Conservation (phyloP, 2,797 vertebrate genomes). For the Tragopan temminckii region DNA sequence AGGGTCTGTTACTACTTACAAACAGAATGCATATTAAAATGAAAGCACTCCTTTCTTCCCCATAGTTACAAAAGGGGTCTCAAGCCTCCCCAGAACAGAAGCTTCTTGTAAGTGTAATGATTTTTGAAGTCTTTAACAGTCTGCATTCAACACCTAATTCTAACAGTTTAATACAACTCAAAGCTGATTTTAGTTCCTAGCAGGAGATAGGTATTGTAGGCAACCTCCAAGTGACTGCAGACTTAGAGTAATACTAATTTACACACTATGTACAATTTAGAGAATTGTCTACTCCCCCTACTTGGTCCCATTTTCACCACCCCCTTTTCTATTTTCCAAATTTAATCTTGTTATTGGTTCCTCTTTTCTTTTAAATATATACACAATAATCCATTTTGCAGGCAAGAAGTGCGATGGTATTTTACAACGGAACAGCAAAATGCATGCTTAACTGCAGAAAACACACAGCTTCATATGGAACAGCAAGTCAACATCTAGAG, state of each 20-base stretch:
- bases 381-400: conserved; percentile 78
- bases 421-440: conserved; percentile 83
- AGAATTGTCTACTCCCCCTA: conserved; percentile 68
- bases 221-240: conserved; percentile 82
- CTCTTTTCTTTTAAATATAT: conserved; percentile 80
- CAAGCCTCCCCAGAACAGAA: conserved; percentile 83
- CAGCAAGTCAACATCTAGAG: conserved; percentile 81
- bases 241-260: conserved; percentile 83
- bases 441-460: conserved; percentile 86
- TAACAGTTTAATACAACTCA: conserved; percentile 81
- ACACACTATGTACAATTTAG: conserved; percentile 87
- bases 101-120: conserved; percentile 80
- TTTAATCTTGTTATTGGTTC: conserved; percentile 72
- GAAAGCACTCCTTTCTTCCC: conserved; percentile 86
- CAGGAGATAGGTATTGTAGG: conserved; percentile 78
- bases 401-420: conserved; percentile 84
- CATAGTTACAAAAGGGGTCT: conserved; percentile 84
- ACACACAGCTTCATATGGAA: conserved; percentile 82
- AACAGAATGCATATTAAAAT: conserved; percentile 92
- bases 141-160: conserved; percentile 83
- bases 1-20: conserved; percentile 90
- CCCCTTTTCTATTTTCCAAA: conserved; percentile 62
- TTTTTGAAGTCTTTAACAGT: conserved; percentile 82
- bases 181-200: conserved; percentile 84
- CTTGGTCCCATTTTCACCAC: conserved; percentile 68